These are phyloP conservation scores for Agrotis ipsilon DNA, from an alignment of 2,888 invertebrate genomes.

Conservation along the genomic window DNA sequence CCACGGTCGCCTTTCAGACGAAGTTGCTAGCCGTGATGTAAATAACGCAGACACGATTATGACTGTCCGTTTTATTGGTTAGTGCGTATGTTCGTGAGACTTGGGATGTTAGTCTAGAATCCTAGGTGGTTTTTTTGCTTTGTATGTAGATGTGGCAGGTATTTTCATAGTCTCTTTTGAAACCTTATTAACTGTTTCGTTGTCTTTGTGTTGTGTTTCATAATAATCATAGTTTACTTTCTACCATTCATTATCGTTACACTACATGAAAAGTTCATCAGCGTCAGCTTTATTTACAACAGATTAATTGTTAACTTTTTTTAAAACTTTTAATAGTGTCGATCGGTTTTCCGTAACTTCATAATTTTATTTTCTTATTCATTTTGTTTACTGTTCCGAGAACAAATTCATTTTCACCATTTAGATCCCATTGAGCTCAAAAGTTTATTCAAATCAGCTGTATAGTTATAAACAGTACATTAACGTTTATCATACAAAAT, in stretches of 20 bases:
- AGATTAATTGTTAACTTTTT: too few species aligned
- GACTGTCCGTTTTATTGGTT: slow-evolving; percentile 58
- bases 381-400: too few species aligned
- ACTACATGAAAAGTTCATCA: too few species aligned
- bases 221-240: too few species aligned
- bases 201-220: background rate
- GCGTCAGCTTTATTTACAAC: too few species aligned
- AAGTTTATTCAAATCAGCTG: too few species aligned
- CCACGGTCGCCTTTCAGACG: slow-evolving; percentile 76
- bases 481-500: background rate
- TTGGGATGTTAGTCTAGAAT: slow-evolving; percentile 5
- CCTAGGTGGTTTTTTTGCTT: slow-evolving; percentile 3
- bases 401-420: background rate
- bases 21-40: slow-evolving; percentile 67
- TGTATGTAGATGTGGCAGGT: background rate
- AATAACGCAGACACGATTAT: slow-evolving; percentile 73
- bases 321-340: too few species aligned
- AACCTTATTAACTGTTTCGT: background rate
- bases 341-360: too few species aligned
- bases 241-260: too few species aligned
- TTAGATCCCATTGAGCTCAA: too few species aligned
- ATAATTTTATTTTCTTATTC: too few species aligned
- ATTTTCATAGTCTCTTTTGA: slow-evolving; percentile 1
- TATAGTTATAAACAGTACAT: background rate
- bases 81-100: slow-evolving; percentile 46